Evolutionary conservation across 2,797 vertebrate species (phyloP).

Genomic region (Danio choprae): DNA sequence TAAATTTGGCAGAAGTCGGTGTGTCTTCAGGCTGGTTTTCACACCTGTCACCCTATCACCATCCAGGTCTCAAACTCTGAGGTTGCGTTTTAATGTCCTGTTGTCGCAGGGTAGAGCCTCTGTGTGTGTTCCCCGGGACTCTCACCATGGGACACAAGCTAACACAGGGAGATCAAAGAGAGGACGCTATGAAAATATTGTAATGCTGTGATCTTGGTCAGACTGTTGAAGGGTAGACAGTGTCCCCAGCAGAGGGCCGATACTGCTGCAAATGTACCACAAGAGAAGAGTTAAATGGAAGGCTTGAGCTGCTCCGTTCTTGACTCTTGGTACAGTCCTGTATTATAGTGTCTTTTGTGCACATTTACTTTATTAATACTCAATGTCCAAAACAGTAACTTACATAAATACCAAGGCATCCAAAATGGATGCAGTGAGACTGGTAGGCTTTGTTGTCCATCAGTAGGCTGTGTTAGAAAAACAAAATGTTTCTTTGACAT

Average conservation of each 20-base stretch:
- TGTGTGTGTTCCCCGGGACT: slow-evolving; percentile 71
- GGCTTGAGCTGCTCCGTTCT: not conserved
- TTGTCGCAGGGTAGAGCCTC: slow-evolving; percentile 61
- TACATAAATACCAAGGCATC: not conserved
- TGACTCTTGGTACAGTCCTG: not conserved
- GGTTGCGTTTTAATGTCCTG: slow-evolving; percentile 60
- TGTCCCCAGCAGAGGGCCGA: slow-evolving; percentile 39
- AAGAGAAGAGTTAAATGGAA: slow-evolving; percentile 1
- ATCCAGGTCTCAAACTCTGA: slow-evolving; percentile 64
- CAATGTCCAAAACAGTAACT: not conserved
- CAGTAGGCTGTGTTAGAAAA: not conserved
- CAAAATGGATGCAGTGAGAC: not conserved
- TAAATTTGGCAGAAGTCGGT: slow-evolving; percentile 57
- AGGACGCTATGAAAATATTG: slow-evolving; percentile 64
- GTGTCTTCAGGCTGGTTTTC: slow-evolving; percentile 59
- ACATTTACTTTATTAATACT: not conserved
- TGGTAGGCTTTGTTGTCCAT: not conserved
- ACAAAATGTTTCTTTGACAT: not conserved
- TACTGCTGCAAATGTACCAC: slow-evolving; percentile 20
- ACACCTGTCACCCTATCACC: slow-evolving; percentile 77
- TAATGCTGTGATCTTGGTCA: slow-evolving; percentile 72
- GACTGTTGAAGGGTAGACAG: slow-evolving; percentile 53
- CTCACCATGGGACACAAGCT: slow-evolving; percentile 57
- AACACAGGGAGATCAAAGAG: slow-evolving; percentile 72
- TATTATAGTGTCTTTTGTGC: not conserved